Conservation (phyloP, 2,113 vertebrate species). For the Pseudorectes ferrugineus region DNA sequence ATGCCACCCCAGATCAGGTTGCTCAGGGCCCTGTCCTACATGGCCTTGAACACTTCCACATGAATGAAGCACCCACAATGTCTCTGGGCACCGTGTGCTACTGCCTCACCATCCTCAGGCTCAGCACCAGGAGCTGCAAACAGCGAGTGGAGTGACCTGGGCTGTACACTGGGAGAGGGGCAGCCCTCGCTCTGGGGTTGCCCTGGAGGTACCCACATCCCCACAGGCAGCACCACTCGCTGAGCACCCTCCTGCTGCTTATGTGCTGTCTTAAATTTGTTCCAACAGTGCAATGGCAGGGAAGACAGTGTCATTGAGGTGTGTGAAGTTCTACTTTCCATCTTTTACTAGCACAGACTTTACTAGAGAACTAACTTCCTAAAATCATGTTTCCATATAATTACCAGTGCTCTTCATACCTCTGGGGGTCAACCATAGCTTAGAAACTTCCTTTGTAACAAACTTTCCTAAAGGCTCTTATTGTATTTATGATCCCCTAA, state of each 20-base stretch:
- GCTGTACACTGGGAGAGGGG: not conserved
- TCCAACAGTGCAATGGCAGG: not conserved
- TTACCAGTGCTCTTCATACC: not conserved
- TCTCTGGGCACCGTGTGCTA: not conserved
- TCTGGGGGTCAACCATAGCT: not conserved
- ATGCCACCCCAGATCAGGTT: not conserved
- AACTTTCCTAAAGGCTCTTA: not conserved
- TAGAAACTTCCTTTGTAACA: not conserved
- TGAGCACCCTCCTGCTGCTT: not conserved
- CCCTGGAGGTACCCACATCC: not conserved
- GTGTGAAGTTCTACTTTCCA: not conserved
- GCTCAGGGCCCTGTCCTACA: not conserved
- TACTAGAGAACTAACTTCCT: not conserved
- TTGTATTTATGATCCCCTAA: not conserved
- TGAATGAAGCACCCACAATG: not conserved
- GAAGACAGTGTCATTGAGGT: not conserved
- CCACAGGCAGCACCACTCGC: rapidly evolving
- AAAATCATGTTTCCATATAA: not conserved
- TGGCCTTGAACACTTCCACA: not conserved
- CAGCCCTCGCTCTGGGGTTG: not conserved
- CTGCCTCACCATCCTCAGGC: not conserved
- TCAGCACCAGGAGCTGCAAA: not conserved
- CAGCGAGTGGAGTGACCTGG: not conserved
- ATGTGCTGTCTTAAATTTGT: not conserved
- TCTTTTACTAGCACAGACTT: not conserved